Percentiles rank a stretch among this genome's conserved stretches.
phyloP scores from a whole-genome alignment of 2,888 invertebrate genomes.

The Anaspis maculata region DNA sequence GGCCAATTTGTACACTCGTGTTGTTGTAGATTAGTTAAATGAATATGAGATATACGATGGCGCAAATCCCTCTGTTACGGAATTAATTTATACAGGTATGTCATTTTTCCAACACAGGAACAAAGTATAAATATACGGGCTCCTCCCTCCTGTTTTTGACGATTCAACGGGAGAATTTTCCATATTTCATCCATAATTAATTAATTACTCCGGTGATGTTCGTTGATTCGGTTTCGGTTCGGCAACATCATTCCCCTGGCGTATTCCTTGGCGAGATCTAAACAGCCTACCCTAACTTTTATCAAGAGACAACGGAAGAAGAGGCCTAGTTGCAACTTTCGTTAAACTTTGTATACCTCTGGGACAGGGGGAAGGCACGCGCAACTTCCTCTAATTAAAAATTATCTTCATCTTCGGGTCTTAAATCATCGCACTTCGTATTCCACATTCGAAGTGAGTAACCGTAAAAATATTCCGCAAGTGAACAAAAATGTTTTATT shows the following conservation, averaged over 20 bases:
- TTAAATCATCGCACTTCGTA: too few relatives aligned
- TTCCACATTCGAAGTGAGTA: too few relatives aligned
- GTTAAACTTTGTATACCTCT: conserved; percentile 7
- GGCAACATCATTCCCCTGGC: conserved; percentile 14
- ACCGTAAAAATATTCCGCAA: too few relatives aligned
- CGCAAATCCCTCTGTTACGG: too few relatives aligned
- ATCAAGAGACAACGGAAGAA: conserved; percentile 1
- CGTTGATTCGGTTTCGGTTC: conserved; percentile 18
- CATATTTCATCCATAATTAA: not conserved
- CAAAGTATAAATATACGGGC: too few relatives aligned
- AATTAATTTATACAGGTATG: too few relatives aligned
- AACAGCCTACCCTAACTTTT: conserved; percentile 16
- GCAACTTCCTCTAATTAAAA: conserved; percentile 9
- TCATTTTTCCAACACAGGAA: too few relatives aligned
- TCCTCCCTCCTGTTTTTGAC: too few relatives aligned
- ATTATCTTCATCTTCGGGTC: too few relatives aligned
- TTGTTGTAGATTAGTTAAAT: not conserved
- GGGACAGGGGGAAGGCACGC: conserved; percentile 2
- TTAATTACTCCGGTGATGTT: conserved; percentile 8
- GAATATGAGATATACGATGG: too few relatives aligned
- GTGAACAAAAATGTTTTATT: too few relatives aligned
- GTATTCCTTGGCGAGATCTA: conserved; percentile 19
- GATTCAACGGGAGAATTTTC: too few relatives aligned
- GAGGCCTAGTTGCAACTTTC: conserved; percentile 7
- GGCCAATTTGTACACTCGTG: conserved; percentile 18